Base-by-base conservation (phyloP, 2,888 invertebrate species). In the Diarsia rubi region DNA sequence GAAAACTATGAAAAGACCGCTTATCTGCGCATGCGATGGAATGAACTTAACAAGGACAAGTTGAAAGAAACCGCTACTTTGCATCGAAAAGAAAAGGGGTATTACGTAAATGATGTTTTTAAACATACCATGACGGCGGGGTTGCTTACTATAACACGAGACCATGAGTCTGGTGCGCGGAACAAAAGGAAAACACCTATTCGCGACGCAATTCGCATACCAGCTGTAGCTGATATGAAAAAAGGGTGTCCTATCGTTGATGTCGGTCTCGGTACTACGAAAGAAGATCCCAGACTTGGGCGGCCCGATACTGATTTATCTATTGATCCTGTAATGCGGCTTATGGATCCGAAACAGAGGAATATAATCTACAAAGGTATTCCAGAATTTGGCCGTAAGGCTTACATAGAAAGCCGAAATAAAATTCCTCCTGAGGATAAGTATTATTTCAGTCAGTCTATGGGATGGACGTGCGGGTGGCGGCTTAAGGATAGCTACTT, bases 11-110 rank as follows among this genome's bases (percentile, higher is more conserved):
- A 93, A 5, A 93, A 91, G 76, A 91, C 91, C 62, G 83, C 89
- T 0, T 81, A 90, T 19, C 90, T 93, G 57, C 90, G 92, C 6
- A 87, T 92, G 89, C 90, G 88, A 90, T 93, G 93, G 93, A 91
- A 91, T 75, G 73, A 67, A 6, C 44, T 84, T 19, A 75, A 92
- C 68, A 81, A 74, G 44, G 86, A 90, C 0, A 89, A 89, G 69
- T 75, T 92, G 19, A 76, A 88, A 66, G 27, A 89, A 21, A 90
- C 93, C 5, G 91, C 92, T 19, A 89, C 86, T 3, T 83, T 93
- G 49, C 72, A 83, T 0, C 86, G 90, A 0, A 82, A 88, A 66
- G 91, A 89, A 69, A 92, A 88, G 73, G 92, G 91, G 4, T 86
- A 90, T 45, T 85, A 68, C 31, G 90, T 89, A 59, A 64, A 78